Percentiles rank a stretch among this genome's conserved stretches.
These are phyloP conservation scores for Cataglyphis hispanica DNA, from an alignment of 1,140 invertebrate species.

Conservation along the genomic window DNA sequence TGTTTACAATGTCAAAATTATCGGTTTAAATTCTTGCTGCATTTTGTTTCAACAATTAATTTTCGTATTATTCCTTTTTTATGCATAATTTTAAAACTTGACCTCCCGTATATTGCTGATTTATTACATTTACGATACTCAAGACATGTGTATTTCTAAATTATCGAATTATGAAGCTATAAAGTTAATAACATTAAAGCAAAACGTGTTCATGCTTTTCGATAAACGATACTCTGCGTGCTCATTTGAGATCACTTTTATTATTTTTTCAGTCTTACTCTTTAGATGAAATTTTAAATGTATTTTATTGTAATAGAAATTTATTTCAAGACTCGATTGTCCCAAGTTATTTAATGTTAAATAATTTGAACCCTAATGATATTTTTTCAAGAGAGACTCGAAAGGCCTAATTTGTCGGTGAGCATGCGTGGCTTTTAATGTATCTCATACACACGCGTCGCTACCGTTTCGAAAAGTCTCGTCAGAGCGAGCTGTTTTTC, in stretches of 20 bases:
- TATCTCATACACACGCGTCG: conserved; percentile 64
- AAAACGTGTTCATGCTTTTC: too few relatives aligned
- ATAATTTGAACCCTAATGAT: background rate
- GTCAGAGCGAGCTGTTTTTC: conserved; percentile 35
- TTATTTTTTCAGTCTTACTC: background rate
- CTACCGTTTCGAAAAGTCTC: conserved; percentile 51
- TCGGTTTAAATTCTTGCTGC: background rate
- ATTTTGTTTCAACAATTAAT: background rate
- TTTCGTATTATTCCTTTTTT: background rate
- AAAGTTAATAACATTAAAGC: too few relatives aligned
- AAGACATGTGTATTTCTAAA: too few relatives aligned
- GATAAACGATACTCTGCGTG: too few relatives aligned
- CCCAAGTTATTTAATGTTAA: background rate
- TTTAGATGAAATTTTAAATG: background rate
- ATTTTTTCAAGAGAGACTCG: background rate
- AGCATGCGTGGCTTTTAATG: conserved; percentile 50
- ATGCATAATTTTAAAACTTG: background rate
- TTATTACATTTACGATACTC: too few relatives aligned
- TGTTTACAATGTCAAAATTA: background rate
- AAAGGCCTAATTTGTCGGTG: background rate
- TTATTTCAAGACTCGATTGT: background rate
- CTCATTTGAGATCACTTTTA: too few relatives aligned
- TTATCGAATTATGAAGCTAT: too few relatives aligned
- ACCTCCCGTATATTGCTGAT: too few relatives aligned
- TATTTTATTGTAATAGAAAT: too few relatives aligned